Evolutionary conservation across 2,113 vertebrate genomes (phyloP).

Genomic region (Proterorhinus semilunaris): DNA sequence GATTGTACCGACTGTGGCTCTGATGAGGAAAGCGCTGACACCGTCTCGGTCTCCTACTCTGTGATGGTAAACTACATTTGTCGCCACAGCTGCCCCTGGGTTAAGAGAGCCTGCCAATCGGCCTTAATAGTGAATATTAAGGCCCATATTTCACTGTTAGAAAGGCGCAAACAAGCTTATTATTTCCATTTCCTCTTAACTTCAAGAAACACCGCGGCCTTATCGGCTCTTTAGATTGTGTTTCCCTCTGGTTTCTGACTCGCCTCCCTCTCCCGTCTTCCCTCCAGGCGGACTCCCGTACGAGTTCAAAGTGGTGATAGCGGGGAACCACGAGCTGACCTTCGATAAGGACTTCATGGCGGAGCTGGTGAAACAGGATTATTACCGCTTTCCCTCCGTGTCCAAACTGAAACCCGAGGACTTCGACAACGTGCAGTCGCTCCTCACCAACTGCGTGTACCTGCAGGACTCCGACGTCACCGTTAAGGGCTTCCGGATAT

Average conservation of each 20-base stretch:
- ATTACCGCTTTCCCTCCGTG: conserved; percentile 98
- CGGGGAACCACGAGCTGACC: conserved; percentile 98
- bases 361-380: conserved; percentile 99
- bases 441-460: conserved; percentile 99
- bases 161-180: no score
- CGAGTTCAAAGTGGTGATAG: conserved; percentile 99
- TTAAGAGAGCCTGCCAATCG: no score
- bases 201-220: no score
- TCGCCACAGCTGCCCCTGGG: no score
- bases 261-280: conserved; percentile 7
- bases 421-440: conserved; percentile 98
- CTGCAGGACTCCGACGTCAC: conserved; percentile 98
- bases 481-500: conserved; percentile 98
- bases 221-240: no score
- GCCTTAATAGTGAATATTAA: no score
- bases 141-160: no score
- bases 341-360: conserved; percentile 99
- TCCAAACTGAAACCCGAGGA: conserved; percentile 99
- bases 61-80: no score
- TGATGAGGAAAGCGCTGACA: no score
- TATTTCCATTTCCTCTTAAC: no score
- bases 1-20: no score
- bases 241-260: background rate
- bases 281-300: conserved; percentile 91
- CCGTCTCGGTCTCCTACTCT: no score